Percentiles rank a stretch among this genome's conserved stretches.
These are phyloP conservation scores for Aurelia sp. DNA, from an alignment of 30 jellyfish, hydroid and myxozoan species.

Conservation along the genomic window DNA sequence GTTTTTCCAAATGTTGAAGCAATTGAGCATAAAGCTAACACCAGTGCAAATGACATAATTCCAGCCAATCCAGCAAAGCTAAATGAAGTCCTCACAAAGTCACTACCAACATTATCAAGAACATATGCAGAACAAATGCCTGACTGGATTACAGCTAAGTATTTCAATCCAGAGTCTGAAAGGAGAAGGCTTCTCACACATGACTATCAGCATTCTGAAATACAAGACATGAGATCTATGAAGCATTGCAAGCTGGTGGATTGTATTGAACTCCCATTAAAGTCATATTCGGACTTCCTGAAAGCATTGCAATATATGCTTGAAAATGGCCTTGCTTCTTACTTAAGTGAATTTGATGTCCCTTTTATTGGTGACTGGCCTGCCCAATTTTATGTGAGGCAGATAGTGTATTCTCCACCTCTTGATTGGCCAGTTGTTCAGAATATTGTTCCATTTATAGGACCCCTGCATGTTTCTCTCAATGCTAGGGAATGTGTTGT, in stretches of 20 bases:
- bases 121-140: conserved; percentile 23
- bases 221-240: conserved; percentile 23
- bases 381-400: no score
- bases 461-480: no score
- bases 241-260: no score
- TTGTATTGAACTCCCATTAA: no score
- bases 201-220: conserved; percentile 12
- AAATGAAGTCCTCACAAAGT: conserved; percentile 19
- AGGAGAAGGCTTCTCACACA: conserved; percentile 27
- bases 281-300: no score
- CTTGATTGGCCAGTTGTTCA: no score
- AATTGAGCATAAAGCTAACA: not conserved
- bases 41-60: conserved; percentile 6
- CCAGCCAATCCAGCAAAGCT: conserved; percentile 17
- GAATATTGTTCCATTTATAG: no score
- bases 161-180: conserved; percentile 23
- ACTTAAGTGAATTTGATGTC: conserved; percentile 14
- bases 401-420: conserved; percentile 23
- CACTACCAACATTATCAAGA: conserved; percentile 16
- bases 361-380: no score
- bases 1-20: no score
- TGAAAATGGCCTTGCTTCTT: not conserved
- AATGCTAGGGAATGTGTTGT: not conserved
- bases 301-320: no score
- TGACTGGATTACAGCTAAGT: conserved; percentile 5